These are phyloP conservation scores for Hyles lineata DNA, from an alignment of 2,888 invertebrate genomes.

Conservation along the genomic window DNA sequence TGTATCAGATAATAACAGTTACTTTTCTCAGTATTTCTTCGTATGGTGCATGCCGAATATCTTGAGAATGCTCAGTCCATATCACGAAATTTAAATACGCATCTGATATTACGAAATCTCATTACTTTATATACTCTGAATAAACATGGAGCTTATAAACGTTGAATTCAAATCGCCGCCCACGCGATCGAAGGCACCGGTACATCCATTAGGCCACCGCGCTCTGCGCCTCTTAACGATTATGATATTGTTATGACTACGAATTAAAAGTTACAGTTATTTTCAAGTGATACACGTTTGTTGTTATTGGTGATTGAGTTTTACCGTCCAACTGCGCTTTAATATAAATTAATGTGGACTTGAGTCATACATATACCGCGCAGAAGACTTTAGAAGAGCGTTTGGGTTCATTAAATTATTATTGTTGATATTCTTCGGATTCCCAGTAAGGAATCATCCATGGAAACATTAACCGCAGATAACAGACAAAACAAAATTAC, in stretches of 20 bases:
- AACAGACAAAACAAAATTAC: too few species aligned
- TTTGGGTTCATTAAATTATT: too few species aligned
- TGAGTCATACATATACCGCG: not conserved
- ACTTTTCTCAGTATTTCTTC: too few species aligned
- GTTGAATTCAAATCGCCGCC: constrained; percentile 5
- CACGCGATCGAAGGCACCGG: not conserved
- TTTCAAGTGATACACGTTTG: not conserved
- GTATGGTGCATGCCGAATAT: not conserved
- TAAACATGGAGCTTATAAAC: not conserved
- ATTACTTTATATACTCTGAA: not conserved
- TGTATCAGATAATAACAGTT: too few species aligned
- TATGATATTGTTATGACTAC: constrained; percentile 7
- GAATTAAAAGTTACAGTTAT: not conserved
- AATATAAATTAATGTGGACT: not conserved
- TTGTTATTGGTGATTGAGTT: not conserved
- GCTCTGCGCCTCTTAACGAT: constrained; percentile 17
- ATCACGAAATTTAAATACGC: not conserved
- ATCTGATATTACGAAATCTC: not conserved
- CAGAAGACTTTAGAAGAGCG: too few species aligned
- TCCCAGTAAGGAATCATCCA: too few species aligned
- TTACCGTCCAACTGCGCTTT: not conserved
- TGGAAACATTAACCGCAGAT: too few species aligned
- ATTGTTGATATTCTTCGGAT: too few species aligned
- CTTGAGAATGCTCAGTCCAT: not conserved
- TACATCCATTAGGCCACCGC: constrained; percentile 17